Evolutionary conservation across 2,113 vertebrate species (phyloP).

Genomic region (Cromileptes altivelis): DNA sequence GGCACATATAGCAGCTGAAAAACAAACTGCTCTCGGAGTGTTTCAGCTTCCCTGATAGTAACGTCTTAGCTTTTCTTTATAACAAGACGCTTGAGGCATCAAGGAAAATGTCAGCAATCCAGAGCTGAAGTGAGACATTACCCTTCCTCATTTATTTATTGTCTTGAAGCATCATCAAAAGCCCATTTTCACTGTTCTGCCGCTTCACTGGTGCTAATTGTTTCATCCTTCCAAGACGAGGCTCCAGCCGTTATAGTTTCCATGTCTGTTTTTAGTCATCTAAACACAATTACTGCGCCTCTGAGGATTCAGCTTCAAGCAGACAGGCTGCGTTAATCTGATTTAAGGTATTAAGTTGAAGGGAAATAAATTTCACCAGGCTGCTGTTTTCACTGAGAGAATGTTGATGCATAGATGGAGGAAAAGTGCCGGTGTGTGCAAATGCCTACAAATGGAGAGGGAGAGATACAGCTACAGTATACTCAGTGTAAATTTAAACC

Average conservation of each 20-base stretch:
- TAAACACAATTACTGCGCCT: slow-evolving; percentile 50
- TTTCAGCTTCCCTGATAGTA: slow-evolving; percentile 22
- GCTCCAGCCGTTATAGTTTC: slow-evolving; percentile 44
- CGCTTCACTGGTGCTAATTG: slow-evolving; percentile 44
- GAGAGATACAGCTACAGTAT: background rate
- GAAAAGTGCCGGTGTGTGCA: slow-evolving; percentile 4
- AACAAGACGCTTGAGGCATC: slow-evolving; percentile 9
- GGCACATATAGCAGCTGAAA: slow-evolving; percentile 11
- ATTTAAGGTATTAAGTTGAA: slow-evolving; percentile 39
- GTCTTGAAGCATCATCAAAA: slow-evolving; percentile 45
- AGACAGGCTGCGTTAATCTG: slow-evolving; percentile 31
- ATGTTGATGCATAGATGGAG: background rate
- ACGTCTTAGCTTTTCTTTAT: slow-evolving; percentile 15
- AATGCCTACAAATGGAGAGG: background rate
- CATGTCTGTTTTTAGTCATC: slow-evolving; percentile 60
- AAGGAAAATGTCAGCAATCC: slow-evolving; percentile 6
- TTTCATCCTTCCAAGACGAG: slow-evolving; percentile 39
- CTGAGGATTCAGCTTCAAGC: slow-evolving; percentile 40
- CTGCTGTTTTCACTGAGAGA: slow-evolving; percentile 32
- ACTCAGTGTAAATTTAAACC: slow-evolving; percentile 2
- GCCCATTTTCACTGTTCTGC: slow-evolving; percentile 37
- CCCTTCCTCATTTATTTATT: slow-evolving; percentile 39
- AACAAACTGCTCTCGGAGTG: slow-evolving; percentile 12
- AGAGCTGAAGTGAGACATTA: slow-evolving; percentile 44
- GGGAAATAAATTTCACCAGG: slow-evolving; percentile 33